Evolutionary conservation across 2,797 vertebrate species (phyloP).

Genomic region (Pelobates cultripes): DNA sequence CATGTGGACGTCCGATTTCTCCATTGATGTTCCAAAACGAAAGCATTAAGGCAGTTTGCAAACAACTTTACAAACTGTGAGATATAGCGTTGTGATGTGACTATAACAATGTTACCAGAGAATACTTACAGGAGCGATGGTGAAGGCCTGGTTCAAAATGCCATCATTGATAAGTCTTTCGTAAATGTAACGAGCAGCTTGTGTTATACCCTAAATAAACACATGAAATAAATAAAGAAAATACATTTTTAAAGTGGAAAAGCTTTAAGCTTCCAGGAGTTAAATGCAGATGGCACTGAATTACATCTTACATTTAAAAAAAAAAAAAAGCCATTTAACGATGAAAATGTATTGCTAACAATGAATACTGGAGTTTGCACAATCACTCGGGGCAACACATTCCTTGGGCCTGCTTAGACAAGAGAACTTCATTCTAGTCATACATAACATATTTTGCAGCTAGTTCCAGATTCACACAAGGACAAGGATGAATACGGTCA

Average conservation of each 20-base stretch:
- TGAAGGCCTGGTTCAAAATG: constrained; percentile 93
- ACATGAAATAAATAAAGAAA: too few relatives aligned
- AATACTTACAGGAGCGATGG: constrained; percentile 85
- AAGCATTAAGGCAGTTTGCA: too few relatives aligned
- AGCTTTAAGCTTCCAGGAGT: too few relatives aligned
- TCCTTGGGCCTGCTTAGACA: background rate
- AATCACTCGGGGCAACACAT: too few relatives aligned
- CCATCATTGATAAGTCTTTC: constrained; percentile 86
- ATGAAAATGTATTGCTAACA: too few relatives aligned
- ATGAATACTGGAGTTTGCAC: too few relatives aligned
- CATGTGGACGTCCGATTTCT: too few relatives aligned
- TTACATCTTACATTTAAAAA: background rate
- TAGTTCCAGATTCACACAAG: background rate
- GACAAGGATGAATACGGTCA: background rate
- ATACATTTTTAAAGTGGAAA: too few relatives aligned
- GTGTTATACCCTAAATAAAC: constrained; percentile 85
- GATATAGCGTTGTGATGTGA: too few relatives aligned
- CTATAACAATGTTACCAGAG: background rate
- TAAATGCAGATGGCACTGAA: background rate
- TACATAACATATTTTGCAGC: background rate
- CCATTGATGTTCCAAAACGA: too few relatives aligned
- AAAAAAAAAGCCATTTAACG: too few relatives aligned
- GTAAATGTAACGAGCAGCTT: constrained; percentile 90
- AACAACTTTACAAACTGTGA: too few relatives aligned
- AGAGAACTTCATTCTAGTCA: background rate